Percentiles rank a stretch among this genome's conserved stretches.
phyloP scores from a whole-genome alignment of 2,113 vertebrate species.

The Pavo muticus region DNA sequence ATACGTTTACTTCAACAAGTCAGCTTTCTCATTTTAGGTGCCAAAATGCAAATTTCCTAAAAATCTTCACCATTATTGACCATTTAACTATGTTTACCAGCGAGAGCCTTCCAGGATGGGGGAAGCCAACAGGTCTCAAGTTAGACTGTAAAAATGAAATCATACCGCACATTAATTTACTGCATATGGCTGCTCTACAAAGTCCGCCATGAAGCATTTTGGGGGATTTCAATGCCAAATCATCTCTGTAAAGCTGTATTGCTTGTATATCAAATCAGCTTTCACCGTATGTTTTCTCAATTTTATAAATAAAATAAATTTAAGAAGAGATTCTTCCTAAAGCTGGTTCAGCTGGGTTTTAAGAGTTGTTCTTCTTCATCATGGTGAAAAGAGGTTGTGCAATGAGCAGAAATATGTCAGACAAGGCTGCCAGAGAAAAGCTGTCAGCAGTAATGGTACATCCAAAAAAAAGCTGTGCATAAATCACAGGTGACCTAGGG shows the following conservation, averaged over 20 bases:
- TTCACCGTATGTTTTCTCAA: background rate
- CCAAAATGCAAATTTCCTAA: conserved; percentile 43
- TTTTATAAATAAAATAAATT: background rate
- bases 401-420: background rate
- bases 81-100: background rate
- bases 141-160: conserved; percentile 30
- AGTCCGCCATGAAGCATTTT: background rate
- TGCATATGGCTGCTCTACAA: background rate
- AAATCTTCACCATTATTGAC: background rate
- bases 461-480: background rate
- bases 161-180: conserved; percentile 47
- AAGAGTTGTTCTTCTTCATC: background rate
- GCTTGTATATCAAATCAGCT: background rate
- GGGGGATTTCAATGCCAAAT: background rate
- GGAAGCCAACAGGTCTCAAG: background rate
- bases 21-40: background rate
- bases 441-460: background rate
- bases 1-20: background rate
- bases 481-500: background rate
- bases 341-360: background rate
- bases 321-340: background rate
- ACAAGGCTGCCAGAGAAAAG: background rate
- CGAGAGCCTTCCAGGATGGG: background rate
- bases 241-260: background rate
- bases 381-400: background rate